Evolutionary conservation across 1,140 invertebrate species (phyloP), one percentile per base, ranked within the genome.

Genomic region (Bradysia coprophila): DNA sequence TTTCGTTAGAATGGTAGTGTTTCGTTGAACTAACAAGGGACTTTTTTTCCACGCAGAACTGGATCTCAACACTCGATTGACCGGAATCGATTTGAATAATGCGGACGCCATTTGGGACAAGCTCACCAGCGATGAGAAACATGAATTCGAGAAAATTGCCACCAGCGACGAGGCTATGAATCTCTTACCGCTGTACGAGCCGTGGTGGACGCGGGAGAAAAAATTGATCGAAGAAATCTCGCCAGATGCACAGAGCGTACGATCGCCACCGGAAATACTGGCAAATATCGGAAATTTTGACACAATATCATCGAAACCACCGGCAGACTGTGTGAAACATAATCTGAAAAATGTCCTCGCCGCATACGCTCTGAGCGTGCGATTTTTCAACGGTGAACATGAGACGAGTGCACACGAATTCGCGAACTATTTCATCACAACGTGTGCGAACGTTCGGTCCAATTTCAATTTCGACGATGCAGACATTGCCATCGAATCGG

Each of bases 381-480:
- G 78, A 16, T 76, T 76, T 54, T 81, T 78, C 48, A 75, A 76
- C 52, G 80, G 79, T 19, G 79, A 84, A 49, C 66, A 75, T 54
- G 49, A 59, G n/a, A 62, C 71, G 21, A 73, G 71, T 50, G 46
- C 68, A 8, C 49, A 62, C 4, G 78, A 82, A 56, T 66, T 69
- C 9, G 53, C 63, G 0, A 54, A 61, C 18, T 66, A 68, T 47
- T 58, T 81, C 18, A 53, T 75, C 2, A 63, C 66, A 41, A 54
- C 81, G 15, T 76, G 73, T 48, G 59, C 65, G 6, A 75, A 72
- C 50, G 57, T 84, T 4, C 67, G 65, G 38, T 53, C 52, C 2
- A 76, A 75, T 50, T 64, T 62, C 15, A 69, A 75, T 50, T 83
- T 73, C 51, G 63, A 75, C 38, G 64, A 73, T 46, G 49, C 57